Evolutionary conservation across 1,140 invertebrate genomes (phyloP).

Genomic region (Panagrolaimus sp.): DNA sequence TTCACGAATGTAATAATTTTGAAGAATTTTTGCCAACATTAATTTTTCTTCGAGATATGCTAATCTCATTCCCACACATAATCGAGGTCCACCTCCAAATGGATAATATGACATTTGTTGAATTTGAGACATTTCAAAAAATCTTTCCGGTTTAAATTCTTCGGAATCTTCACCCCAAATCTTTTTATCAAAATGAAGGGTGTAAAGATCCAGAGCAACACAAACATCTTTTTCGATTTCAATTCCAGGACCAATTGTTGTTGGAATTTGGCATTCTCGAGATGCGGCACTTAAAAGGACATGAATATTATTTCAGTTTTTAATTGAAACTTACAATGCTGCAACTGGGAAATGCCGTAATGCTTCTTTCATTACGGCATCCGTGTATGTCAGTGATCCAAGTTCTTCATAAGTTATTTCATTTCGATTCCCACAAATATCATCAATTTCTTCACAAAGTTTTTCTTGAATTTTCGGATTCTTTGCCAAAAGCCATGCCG

Average conservation of each 20-base stretch:
- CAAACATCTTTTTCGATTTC: conserved; percentile 20
- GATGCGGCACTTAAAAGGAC: conserved; percentile 14
- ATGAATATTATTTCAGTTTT: neutral
- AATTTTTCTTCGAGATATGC: conserved; percentile 21
- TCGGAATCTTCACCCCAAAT: conserved; percentile 23
- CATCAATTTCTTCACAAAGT: conserved; percentile 66
- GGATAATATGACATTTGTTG: neutral
- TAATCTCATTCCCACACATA: conserved; percentile 17
- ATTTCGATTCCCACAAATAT: conserved; percentile 52
- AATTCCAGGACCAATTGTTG: conserved; percentile 4
- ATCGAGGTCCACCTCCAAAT: neutral
- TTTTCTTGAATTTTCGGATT: conserved; percentile 67
- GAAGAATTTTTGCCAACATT: neutral
- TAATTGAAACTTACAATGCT: neutral
- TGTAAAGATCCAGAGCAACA: conserved; percentile 15
- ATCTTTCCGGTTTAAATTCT: conserved; percentile 22
- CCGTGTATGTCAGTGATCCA: conserved; percentile 4
- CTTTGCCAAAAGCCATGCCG: conserved; percentile 68
- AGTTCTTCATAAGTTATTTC: conserved; percentile 21
- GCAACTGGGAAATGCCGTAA: conserved; percentile 22
- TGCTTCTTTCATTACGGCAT: conserved; percentile 16
- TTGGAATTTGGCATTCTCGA: conserved; percentile 16
- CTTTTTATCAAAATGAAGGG: conserved; percentile 20
- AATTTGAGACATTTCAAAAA: neutral
- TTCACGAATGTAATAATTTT: neutral